These are phyloP conservation scores for Drosophila tsacasi DNA, from an alignment of 1,140 invertebrate genomes.

Conservation along the genomic window DNA sequence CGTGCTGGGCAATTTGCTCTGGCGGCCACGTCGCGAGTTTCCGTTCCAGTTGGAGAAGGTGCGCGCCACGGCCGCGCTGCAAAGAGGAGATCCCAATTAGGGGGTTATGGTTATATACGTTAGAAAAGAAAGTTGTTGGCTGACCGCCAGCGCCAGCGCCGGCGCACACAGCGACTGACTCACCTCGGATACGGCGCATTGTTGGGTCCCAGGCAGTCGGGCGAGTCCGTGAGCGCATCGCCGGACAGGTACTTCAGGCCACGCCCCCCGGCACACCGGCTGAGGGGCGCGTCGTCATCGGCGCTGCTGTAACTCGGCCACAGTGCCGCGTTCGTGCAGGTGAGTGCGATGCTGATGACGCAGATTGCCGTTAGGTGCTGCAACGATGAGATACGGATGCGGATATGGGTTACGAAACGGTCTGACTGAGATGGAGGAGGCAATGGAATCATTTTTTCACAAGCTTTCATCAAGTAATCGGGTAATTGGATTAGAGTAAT, in stretches of 20 bases:
- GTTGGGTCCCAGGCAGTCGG: conserved; percentile 92
- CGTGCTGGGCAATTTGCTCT: conserved; percentile 86
- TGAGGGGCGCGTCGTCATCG: conserved; percentile 64
- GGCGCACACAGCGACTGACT: conserved; percentile 55
- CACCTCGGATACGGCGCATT: conserved; percentile 93
- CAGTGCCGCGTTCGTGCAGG: conserved; percentile 71
- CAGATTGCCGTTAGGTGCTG: conserved; percentile 75
- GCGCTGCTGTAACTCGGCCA: conserved; percentile 76
- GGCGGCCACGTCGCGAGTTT: conserved; percentile 82
- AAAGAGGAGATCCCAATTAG: conserved; percentile 64
- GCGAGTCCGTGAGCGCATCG: conserved; percentile 91
- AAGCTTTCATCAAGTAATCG: not conserved
- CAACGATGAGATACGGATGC: conserved; percentile 27
- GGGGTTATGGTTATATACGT: conserved; percentile 46
- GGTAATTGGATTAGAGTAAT: not conserved
- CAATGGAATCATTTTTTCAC: not conserved
- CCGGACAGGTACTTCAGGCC: conserved; percentile 93
- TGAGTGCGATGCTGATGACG: conserved; percentile 72
- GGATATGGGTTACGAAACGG: conserved; percentile 40
- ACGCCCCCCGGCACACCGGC: conserved; percentile 87
- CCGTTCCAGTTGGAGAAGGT: conserved; percentile 86
- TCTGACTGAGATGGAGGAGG: conserved; percentile 5
- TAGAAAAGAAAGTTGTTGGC: conserved; percentile 77
- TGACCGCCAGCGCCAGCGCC: not conserved
- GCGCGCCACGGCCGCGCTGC: conserved; percentile 88